Evolutionary conservation across 2,888 invertebrate species (phyloP).

Genomic region (Baccha elongata): DNA sequence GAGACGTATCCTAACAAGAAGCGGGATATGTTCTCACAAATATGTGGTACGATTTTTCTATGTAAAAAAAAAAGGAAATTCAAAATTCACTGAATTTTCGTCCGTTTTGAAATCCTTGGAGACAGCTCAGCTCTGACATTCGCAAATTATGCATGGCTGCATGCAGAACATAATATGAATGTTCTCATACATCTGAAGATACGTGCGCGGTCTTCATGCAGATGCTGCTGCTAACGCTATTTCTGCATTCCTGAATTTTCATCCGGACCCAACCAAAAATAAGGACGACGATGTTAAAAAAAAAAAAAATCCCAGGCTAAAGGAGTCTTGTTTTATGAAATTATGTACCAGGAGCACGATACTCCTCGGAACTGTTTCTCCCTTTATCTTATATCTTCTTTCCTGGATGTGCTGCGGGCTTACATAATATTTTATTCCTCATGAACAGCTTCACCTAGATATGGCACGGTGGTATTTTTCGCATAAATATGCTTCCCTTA

Average conservation of each 20-base stretch:
- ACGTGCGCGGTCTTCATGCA: slow-evolving; percentile 66
- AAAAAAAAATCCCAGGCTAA: slow-evolving; percentile 11
- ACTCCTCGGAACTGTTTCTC: neutral
- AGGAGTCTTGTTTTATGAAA: slow-evolving; percentile 37
- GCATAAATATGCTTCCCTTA: slow-evolving; percentile 55
- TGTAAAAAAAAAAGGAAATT: slow-evolving; percentile 16
- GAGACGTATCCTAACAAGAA: slow-evolving; percentile 48
- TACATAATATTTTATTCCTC: slow-evolving; percentile 35
- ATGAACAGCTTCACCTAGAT: slow-evolving; percentile 47
- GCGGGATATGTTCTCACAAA: slow-evolving; percentile 30
- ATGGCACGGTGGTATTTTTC: slow-evolving; percentile 36
- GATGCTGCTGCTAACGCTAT: slow-evolving; percentile 34
- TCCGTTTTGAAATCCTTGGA: slow-evolving; percentile 66
- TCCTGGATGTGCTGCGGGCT: neutral
- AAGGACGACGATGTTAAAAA: slow-evolving; percentile 13
- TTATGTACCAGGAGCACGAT: slow-evolving; percentile 12
- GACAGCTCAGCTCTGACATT: slow-evolving; percentile 70
- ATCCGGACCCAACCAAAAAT: slow-evolving; percentile 42
- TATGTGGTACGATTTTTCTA: neutral
- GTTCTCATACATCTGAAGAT: slow-evolving; percentile 57
- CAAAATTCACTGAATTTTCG: slow-evolving; percentile 55
- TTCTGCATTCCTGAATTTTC: slow-evolving; percentile 37
- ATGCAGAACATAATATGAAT: slow-evolving; percentile 62
- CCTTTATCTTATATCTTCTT: neutral
- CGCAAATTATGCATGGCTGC: slow-evolving; percentile 72